A percentile compares a stretch with the other conserved stretches of the same genome.
Evolutionary conservation across 2,888 invertebrate species (phyloP).

Genomic region (Andrena bucephala): DNA sequence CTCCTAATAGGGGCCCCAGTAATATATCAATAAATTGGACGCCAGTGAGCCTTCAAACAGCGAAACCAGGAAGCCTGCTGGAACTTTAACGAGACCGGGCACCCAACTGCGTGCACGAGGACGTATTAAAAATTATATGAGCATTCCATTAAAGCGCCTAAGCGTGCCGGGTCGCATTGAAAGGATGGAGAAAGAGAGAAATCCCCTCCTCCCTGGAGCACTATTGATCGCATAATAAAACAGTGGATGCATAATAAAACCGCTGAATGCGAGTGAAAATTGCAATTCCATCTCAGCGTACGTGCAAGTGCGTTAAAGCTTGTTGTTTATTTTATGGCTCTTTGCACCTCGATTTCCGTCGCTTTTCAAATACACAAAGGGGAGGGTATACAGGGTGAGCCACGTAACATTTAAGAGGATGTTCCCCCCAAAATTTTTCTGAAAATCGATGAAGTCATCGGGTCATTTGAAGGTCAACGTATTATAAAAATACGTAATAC

Average conservation of each 20-base stretch:
- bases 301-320: background rate
- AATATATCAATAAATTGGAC: slow-evolving; percentile 30
- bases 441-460: too few species aligned
- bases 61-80: background rate
- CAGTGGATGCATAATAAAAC: slow-evolving; percentile 39
- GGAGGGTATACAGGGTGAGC: too few species aligned
- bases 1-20: background rate
- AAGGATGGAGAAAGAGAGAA: background rate
- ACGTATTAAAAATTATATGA: slow-evolving; percentile 33
- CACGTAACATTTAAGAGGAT: too few species aligned
- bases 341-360: background rate
- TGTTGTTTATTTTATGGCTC: background rate
- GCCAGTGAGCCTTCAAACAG: background rate
- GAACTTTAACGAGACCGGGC: slow-evolving; percentile 14
- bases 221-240: slow-evolving; percentile 45
- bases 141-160: slow-evolving; percentile 11
- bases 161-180: background rate
- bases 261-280: slow-evolving; percentile 1
- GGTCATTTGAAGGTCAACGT: too few species aligned
- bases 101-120: background rate
- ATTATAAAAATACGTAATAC: too few species aligned
- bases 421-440: too few species aligned
- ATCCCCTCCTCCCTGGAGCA: background rate
- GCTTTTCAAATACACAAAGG: too few species aligned
- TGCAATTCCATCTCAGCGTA: background rate